These are phyloP conservation scores for Tillus elongatus DNA, from an alignment of 2,888 invertebrate species.

Conservation along the genomic window DNA sequence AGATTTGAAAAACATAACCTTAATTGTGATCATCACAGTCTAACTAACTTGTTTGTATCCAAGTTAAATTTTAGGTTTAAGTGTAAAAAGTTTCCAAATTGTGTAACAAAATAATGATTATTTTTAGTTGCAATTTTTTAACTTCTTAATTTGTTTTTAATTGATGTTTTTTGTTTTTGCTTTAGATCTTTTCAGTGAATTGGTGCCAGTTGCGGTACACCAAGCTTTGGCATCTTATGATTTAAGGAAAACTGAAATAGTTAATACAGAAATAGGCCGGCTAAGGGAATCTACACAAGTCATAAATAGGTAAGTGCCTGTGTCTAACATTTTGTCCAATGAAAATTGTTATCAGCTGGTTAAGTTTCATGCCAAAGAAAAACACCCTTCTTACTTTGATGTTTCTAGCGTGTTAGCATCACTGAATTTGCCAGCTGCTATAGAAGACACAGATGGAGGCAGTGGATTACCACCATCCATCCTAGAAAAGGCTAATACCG, in stretches of 20 bases:
- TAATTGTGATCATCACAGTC: no score
- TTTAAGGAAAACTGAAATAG: constrained; percentile 75
- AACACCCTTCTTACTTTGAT: no score
- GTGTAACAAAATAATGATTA: no score
- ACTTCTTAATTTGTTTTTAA: constrained; percentile 1
- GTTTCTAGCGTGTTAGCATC: constrained; percentile 62
- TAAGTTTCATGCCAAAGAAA: no score
- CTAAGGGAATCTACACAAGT: constrained; percentile 86
- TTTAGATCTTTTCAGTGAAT: constrained; percentile 74
- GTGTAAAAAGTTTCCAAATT: no score
- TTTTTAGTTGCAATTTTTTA: no score
- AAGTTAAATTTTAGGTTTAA: no score
- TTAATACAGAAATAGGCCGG: constrained; percentile 75
- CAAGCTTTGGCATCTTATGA: constrained; percentile 82
- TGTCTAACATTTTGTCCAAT: constrained; percentile 5
- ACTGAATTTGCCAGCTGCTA: constrained; percentile 92
- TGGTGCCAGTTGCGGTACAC: constrained; percentile 87
- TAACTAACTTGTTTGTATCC: no score
- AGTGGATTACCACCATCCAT: constrained; percentile 80
- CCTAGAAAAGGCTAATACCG: constrained; percentile 70
- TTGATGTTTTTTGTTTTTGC: constrained; percentile 16
- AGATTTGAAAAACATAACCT: no score
- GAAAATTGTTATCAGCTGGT: no score
- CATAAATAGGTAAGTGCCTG: constrained; percentile 61
- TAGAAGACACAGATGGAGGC: constrained; percentile 69